Evolutionary conservation across 2,888 invertebrate genomes (phyloP).

Genomic region (Xestia c-nigrum): DNA sequence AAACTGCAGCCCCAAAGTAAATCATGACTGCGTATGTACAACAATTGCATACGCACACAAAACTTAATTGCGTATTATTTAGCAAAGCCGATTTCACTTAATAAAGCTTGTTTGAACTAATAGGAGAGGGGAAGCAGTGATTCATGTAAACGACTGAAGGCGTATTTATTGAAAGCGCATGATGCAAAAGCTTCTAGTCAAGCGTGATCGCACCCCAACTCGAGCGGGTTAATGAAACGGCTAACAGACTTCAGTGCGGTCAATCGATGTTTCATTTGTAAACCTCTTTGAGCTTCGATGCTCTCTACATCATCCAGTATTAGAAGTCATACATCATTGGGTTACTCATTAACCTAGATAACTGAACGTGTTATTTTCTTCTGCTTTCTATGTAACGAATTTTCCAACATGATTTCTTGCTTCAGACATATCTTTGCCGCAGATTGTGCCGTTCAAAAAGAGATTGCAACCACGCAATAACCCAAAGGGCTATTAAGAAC

Average conservation of each 20-base stretch:
- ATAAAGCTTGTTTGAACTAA: slow-evolving; percentile 41
- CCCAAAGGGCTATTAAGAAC: slow-evolving; percentile 74
- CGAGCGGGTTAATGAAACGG: slow-evolving; percentile 76
- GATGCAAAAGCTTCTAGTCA: slow-evolving; percentile 83
- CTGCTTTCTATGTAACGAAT: slow-evolving; percentile 8
- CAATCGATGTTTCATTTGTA: slow-evolving; percentile 82
- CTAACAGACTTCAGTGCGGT: slow-evolving; percentile 80
- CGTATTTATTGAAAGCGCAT: slow-evolving; percentile 81
- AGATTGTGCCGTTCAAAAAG: slow-evolving; percentile 64
- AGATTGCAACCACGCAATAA: slow-evolving; percentile 70
- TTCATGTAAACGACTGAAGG: slow-evolving; percentile 83
- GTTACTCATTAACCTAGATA: slow-evolving; percentile 17
- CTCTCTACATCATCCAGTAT: slow-evolving; percentile 36
- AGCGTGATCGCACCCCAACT: slow-evolving; percentile 75
- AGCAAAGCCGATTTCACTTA: slow-evolving; percentile 35
- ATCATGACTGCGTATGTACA: slow-evolving; percentile 11
- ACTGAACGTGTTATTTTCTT: not conserved
- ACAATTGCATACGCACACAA: slow-evolving; percentile 32
- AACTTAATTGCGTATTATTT: slow-evolving; percentile 28
- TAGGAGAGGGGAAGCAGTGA: slow-evolving; percentile 79
- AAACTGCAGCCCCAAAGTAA: slow-evolving; percentile 1
- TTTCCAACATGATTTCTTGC: slow-evolving; percentile 9
- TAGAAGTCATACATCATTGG: slow-evolving; percentile 26
- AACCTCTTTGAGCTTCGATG: slow-evolving; percentile 70
- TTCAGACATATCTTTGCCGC: slow-evolving; percentile 35